These are phyloP conservation scores for Cataglyphis livida DNA, from an alignment of 2,888 invertebrate species.

Conservation along the genomic window DNA sequence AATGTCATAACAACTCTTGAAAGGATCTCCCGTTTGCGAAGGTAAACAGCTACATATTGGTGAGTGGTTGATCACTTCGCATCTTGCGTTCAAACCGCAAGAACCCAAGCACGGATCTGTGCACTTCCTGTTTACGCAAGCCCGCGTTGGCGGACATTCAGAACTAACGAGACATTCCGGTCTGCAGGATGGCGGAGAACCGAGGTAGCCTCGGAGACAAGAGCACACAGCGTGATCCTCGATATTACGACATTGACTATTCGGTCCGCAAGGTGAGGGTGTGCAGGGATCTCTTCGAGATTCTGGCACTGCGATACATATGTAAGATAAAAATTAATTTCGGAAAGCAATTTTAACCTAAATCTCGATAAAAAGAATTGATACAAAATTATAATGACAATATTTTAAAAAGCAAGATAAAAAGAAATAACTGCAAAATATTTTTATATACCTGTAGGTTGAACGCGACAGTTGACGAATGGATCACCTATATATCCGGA, in stretches of 20 bases:
- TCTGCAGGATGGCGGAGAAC: slow-evolving; percentile 85
- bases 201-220: slow-evolving; percentile 85
- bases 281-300: slow-evolving; percentile 81
- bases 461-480: slow-evolving; percentile 83
- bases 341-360: background rate
- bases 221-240: slow-evolving; percentile 85
- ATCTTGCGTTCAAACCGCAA: slow-evolving; percentile 86
- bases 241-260: slow-evolving; percentile 84
- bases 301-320: slow-evolving; percentile 56
- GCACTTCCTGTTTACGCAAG: slow-evolving; percentile 91
- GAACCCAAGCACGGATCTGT: slow-evolving; percentile 87
- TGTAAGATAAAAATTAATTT: slow-evolving; percentile 23
- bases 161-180: slow-evolving; percentile 85
- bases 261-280: slow-evolving; percentile 85
- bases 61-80: slow-evolving; percentile 87
- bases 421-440: background rate
- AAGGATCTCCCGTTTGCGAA: slow-evolving; percentile 90
- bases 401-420: background rate
- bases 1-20: slow-evolving; percentile 90
- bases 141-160: slow-evolving; percentile 87
- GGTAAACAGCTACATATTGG: slow-evolving; percentile 86
- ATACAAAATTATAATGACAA: background rate
- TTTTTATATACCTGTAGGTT: slow-evolving; percentile 69
- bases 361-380: background rate
- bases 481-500: slow-evolving; percentile 85